phyloP scores from a whole-genome alignment of 2,888 invertebrate genomes.

The Scrobipalpa atriplicella region DNA sequence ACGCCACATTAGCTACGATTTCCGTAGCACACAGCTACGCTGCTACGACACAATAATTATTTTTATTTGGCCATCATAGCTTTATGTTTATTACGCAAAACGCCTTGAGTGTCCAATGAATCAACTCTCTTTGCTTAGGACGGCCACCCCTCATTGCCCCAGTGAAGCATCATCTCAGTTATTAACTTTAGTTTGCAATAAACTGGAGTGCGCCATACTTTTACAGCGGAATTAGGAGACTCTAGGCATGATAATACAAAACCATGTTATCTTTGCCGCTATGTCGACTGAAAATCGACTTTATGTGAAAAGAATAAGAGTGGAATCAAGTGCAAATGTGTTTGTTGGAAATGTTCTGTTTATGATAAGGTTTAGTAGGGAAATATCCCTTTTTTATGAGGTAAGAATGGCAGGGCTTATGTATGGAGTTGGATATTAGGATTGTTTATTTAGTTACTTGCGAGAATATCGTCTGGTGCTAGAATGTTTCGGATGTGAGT shows the following conservation, averaged over 20 bases:
- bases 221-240: constrained; percentile 73
- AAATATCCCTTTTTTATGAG: constrained; percentile 79
- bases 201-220: constrained; percentile 76
- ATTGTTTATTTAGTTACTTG: constrained; percentile 63
- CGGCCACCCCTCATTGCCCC: constrained; percentile 36
- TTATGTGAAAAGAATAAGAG: constrained; percentile 39
- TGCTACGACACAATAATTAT: neutral
- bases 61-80: neutral
- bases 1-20: neutral
- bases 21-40: neutral
- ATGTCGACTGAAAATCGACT: constrained; percentile 36
- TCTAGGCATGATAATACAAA: constrained; percentile 53
- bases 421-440: constrained; percentile 69
- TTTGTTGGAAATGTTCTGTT: constrained; percentile 59
- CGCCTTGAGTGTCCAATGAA: neutral
- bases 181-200: constrained; percentile 79
- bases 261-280: constrained; percentile 31
- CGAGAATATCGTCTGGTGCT: constrained; percentile 45
- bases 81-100: neutral
- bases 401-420: constrained; percentile 74
- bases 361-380: constrained; percentile 73
- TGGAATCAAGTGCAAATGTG: constrained; percentile 32
- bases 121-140: constrained; percentile 7
- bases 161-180: constrained; percentile 57
- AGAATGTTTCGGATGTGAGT: constrained; percentile 40